Conservation (phyloP, 2,797 vertebrate genomes). For the Astyanax mexicanus region DNA sequence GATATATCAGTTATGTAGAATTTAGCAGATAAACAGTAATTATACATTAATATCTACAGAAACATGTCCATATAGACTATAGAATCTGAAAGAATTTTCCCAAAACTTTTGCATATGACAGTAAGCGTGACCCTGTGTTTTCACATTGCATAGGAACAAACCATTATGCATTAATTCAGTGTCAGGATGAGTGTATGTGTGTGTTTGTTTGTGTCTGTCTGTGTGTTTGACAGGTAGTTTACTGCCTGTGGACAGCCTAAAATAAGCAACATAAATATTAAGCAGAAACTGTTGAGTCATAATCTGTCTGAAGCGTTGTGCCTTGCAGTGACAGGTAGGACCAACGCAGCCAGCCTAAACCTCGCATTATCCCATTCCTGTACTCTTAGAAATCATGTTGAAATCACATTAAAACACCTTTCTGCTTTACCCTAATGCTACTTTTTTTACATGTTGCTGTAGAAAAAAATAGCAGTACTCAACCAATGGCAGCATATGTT, state of each 20-base stretch:
- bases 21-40: too few relatives aligned
- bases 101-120: background rate
- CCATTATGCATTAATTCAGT: too few relatives aligned
- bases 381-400: background rate
- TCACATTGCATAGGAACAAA: background rate
- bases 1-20: too few relatives aligned
- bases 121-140: background rate
- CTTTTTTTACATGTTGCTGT: too few relatives aligned
- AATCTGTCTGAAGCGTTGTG: background rate
- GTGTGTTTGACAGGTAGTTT: conserved; percentile 8
- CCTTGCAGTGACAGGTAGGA: background rate
- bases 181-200: too few relatives aligned
- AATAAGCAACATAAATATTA: conserved; percentile 22
- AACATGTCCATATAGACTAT: too few relatives aligned
- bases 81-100: too few relatives aligned
- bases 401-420: too few relatives aligned
- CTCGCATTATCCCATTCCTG: background rate
- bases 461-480: too few relatives aligned
- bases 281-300: conserved; percentile 5
- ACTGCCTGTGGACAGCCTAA: background rate
- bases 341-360: background rate
- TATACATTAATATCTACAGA: too few relatives aligned
- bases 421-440: too few relatives aligned
- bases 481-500: too few relatives aligned
- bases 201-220: background rate